phyloP scores from a whole-genome alignment of 2,797 vertebrate genomes.

The Lophotriccus pileatus region DNA sequence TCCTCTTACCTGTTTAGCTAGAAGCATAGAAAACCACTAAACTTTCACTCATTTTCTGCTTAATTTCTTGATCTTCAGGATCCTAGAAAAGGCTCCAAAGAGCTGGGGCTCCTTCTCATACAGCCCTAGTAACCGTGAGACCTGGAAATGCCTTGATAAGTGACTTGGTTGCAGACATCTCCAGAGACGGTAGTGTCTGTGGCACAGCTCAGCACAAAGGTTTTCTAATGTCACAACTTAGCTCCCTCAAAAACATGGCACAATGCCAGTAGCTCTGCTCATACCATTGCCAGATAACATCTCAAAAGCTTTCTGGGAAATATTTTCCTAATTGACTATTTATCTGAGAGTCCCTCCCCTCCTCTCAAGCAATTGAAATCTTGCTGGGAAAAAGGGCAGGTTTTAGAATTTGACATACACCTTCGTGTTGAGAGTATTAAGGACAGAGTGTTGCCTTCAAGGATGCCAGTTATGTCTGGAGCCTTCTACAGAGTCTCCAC shows the following conservation, averaged over 20 bases:
- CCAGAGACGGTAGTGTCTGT: background rate
- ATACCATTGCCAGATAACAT: background rate
- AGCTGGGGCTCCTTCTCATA: background rate
- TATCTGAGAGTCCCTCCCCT: background rate
- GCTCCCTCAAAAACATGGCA: background rate
- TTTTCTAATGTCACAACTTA: background rate
- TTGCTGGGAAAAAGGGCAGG: background rate
- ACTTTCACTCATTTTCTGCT: background rate
- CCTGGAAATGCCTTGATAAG: background rate
- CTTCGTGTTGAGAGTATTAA: background rate
- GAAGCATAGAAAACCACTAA: background rate
- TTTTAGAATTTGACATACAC: background rate
- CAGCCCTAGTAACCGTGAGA: background rate
- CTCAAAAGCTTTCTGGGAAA: background rate
- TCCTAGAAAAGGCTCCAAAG: background rate
- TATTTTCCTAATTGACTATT: background rate
- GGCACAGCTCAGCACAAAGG: background rate
- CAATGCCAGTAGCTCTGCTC: background rate
- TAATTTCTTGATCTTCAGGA: background rate
- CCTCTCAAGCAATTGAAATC: background rate
- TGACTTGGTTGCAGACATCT: background rate
- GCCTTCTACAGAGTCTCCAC: background rate
- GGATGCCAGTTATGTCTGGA: background rate
- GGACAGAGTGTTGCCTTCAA: background rate
- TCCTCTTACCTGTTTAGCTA: background rate